These are phyloP conservation scores for Drosophila guanche DNA, from an alignment of 1,140 invertebrate genomes.

Conservation along the genomic window DNA sequence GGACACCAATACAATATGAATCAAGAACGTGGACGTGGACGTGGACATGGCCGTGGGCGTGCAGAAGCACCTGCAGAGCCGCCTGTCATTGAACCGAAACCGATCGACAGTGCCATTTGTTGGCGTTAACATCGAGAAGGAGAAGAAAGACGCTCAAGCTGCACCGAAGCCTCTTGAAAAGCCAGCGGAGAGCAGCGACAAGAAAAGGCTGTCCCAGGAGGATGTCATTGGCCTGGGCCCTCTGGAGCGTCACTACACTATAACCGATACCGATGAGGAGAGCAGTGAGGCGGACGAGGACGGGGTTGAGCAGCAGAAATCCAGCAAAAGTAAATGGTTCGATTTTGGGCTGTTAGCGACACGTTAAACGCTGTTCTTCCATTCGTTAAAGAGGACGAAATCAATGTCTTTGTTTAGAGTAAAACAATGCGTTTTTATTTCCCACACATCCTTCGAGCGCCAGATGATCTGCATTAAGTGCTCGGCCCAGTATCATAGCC, in stretches of 20 bases:
- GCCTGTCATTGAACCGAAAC: not conserved
- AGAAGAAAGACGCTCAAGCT: slow-evolving; percentile 22
- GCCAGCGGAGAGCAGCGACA: slow-evolving; percentile 30
- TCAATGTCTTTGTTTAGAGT: too few species aligned
- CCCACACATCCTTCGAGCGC: slow-evolving; percentile 64
- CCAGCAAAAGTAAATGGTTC: slow-evolving; percentile 29
- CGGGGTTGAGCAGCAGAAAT: slow-evolving; percentile 9
- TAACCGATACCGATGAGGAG: slow-evolving; percentile 48
- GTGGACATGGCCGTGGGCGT: too few species aligned
- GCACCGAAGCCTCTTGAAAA: slow-evolving; percentile 4
- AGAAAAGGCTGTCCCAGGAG: slow-evolving; percentile 45
- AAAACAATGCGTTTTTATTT: not conserved
- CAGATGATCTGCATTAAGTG: slow-evolving; percentile 79
- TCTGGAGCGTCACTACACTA: slow-evolving; percentile 48
- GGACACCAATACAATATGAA: slow-evolving; percentile 19
- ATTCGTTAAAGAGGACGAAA: too few species aligned
- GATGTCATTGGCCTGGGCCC: slow-evolving; percentile 71
- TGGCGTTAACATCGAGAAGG: slow-evolving; percentile 28
- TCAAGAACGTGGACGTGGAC: not conserved
- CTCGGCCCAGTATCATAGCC: slow-evolving; percentile 62
- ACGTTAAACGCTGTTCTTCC: too few species aligned
- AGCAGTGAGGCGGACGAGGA: slow-evolving; percentile 25
- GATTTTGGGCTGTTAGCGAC: too few species aligned
- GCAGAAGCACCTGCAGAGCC: not conserved
- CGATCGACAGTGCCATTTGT: not conserved